Conservation (phyloP, 92 coral and sea anemone genomes). For the Palythoa grandis region DNA sequence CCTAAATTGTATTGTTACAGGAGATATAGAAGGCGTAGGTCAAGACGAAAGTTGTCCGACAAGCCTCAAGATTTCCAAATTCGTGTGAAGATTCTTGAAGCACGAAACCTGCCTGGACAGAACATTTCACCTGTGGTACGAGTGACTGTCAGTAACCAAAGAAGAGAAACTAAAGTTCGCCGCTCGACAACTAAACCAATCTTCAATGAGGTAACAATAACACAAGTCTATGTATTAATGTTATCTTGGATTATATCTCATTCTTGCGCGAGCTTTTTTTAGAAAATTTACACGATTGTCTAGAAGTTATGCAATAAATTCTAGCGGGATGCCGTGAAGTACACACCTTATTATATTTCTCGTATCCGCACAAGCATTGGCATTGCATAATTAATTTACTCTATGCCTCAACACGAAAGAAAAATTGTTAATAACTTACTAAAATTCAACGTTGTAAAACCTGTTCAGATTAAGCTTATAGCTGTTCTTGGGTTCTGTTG, state of each 20-base stretch:
- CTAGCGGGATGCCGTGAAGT: no score
- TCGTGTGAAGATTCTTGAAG: conserved; percentile 83
- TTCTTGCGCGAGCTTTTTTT: no score
- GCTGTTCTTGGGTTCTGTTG: no score
- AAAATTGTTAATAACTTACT: no score
- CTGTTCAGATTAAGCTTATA: no score
- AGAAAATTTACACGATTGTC: no score
- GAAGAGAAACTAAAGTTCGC: conserved; percentile 74
- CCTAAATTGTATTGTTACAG: background rate
- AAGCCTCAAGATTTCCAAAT: conserved; percentile 93
- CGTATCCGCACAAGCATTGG: no score
- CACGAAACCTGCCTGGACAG: conserved; percentile 84
- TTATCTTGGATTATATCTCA: background rate
- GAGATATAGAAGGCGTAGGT: conserved; percentile 38
- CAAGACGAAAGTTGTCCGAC: conserved; percentile 70
- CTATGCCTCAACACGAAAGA: no score
- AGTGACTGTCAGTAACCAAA: conserved; percentile 80
- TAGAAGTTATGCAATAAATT: background rate
- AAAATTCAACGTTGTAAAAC: no score
- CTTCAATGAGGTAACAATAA: conserved; percentile 73
- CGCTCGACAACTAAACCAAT: conserved; percentile 82
- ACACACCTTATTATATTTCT: no score
- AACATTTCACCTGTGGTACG: conserved; percentile 90
- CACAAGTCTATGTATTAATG: background rate
- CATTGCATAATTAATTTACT: no score